Evolutionary conservation across 2,113 vertebrate genomes (phyloP).

Genomic region (Sakesphorus luctuosus): DNA sequence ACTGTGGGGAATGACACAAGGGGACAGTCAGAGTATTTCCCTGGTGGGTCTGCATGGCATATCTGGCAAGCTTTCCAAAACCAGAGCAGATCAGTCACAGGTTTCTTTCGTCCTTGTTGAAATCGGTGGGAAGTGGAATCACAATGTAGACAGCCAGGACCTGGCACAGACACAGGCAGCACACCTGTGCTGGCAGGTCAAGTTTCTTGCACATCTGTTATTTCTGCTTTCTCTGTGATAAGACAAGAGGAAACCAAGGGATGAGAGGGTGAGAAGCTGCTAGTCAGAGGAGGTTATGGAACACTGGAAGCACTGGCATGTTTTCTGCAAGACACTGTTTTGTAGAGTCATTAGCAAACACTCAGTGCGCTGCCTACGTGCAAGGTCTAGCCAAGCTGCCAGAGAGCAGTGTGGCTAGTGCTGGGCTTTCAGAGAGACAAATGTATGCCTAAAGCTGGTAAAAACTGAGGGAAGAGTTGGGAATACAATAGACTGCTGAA

Average conservation of each 20-base stretch:
- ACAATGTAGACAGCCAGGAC: not conserved
- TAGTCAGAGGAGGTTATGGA: not conserved
- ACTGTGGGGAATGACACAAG: rapidly evolving
- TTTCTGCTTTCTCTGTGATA: not conserved
- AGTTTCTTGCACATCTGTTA: not conserved
- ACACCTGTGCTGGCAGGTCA: not conserved
- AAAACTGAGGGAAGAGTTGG: not conserved
- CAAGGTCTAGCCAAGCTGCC: not conserved
- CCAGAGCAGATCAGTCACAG: not conserved
- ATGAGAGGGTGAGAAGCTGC: not conserved
- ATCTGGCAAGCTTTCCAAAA: not conserved
- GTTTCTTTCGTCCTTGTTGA: not conserved
- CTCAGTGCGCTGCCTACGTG: rapidly evolving
- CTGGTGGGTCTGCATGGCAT: no score
- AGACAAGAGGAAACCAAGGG: not conserved
- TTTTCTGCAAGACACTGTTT: not conserved
- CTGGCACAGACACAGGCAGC: not conserved
- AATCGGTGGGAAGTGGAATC: not conserved
- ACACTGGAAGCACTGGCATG: not conserved
- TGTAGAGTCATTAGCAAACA: not conserved
- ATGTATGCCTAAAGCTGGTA: not conserved
- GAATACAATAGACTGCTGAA: not conserved
- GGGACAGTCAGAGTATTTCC: not conserved
- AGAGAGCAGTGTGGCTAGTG: not conserved
- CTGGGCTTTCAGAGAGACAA: not conserved